phyloP scores from a whole-genome alignment of 2,113 vertebrate species.

The Muntiacus reevesi region DNA sequence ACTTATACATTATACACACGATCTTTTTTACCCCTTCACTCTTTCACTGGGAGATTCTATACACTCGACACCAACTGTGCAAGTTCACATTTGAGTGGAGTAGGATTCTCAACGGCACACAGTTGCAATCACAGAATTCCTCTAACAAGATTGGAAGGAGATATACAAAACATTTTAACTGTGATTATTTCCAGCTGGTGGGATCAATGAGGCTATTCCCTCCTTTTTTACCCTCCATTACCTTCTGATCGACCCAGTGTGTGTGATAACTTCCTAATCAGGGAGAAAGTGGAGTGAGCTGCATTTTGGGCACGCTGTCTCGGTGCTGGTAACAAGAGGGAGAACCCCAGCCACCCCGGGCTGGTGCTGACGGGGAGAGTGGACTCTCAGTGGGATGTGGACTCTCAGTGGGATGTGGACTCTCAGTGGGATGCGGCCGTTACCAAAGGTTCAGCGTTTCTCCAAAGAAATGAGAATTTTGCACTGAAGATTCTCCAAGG shows the following conservation, averaged over 20 bases:
- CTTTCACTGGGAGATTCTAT: too few relatives aligned
- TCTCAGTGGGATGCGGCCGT: neutral
- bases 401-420: neutral
- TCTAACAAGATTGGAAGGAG: neutral
- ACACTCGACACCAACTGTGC: fast-evolving
- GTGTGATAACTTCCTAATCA: neutral
- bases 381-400: neutral
- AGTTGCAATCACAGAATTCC: neutral
- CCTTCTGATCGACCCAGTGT: neutral
- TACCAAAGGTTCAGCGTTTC: neutral
- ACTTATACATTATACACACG: neutral
- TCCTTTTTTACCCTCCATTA: neutral
- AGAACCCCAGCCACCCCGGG: neutral
- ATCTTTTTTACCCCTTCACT: neutral
- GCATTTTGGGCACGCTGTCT: neutral
- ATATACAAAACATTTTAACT: neutral
- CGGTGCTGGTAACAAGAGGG: neutral
- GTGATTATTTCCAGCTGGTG: neutral
- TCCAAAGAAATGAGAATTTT: neutral
- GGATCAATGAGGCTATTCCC: neutral
- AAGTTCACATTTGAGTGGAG: neutral
- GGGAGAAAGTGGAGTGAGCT: neutral
- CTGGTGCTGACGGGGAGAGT: neutral
- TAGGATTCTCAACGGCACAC: too few relatives aligned
- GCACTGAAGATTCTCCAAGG: neutral